A percentile compares a stretch with the other conserved stretches of the same genome.
phyloP scores from a whole-genome alignment of 1,140 invertebrate genomes.

The Marisa cornuarietis region DNA sequence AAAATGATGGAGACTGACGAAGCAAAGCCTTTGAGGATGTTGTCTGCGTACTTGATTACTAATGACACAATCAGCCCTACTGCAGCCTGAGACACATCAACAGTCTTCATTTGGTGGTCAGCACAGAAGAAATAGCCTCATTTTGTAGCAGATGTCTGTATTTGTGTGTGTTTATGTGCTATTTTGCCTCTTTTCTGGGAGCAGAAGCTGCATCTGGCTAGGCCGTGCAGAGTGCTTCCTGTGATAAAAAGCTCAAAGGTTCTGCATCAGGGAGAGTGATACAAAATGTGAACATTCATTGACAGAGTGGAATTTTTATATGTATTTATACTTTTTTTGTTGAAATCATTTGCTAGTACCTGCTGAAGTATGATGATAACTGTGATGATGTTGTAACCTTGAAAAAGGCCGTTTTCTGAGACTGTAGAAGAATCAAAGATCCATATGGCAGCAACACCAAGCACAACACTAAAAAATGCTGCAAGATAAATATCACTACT shows the following conservation, averaged over 20 bases:
- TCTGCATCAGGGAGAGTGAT: too few species aligned
- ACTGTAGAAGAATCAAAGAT: constrained; percentile 68
- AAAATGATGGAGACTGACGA: constrained; percentile 74
- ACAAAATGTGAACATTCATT: too few species aligned
- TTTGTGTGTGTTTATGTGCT: not conserved
- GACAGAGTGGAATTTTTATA: not conserved
- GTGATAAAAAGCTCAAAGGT: too few species aligned
- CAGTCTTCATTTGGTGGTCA: too few species aligned
- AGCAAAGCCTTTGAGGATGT: constrained; percentile 66
- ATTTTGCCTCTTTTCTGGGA: too few species aligned
- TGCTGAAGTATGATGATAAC: constrained; percentile 67
- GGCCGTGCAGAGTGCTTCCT: too few species aligned
- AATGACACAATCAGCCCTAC: constrained; percentile 68
- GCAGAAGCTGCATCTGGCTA: too few species aligned
- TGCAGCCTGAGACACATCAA: constrained; percentile 52
- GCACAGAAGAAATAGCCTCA: not conserved
- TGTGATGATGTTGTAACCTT: constrained; percentile 68
- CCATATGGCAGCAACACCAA: constrained; percentile 67
- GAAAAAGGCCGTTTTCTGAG: constrained; percentile 70
- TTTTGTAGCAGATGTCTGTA: not conserved
- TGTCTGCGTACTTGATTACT: constrained; percentile 72
- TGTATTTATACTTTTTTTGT: not conserved
- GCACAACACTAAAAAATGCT: constrained; percentile 67
- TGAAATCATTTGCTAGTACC: constrained; percentile 23
- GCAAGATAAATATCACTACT: not conserved